Evolutionary conservation across 2,888 invertebrate genomes (phyloP), one percentile per base, ranked within the genome.

Genomic region (Patella caerulea): DNA sequence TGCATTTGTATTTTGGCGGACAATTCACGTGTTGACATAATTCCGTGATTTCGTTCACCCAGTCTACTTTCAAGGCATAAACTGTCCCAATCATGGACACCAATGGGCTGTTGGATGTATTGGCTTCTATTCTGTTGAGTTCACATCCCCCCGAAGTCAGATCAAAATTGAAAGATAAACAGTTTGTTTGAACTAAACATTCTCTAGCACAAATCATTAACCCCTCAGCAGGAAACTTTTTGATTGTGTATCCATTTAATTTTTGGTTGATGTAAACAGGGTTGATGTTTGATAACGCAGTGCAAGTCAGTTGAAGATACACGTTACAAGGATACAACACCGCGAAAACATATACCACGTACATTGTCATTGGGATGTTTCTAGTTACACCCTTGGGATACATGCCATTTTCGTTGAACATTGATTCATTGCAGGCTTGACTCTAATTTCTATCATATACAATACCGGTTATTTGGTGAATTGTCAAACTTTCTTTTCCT

Each of bases 171-270:
- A 65, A 65, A 11, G 65, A 65, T 24, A 65, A 24, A 65, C 65
- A 65, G 24, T 65, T 65, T 11, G 65, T 65, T 65, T 65, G 65
- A 65, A 24, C 19, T 24, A 65, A 19, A 14, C 65, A 65, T 65
- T 65, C 65, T 65, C 24, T 65, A 65, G 19, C 65, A 65, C 65
- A 65, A 14, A 12, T 65, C 65, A 65, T 65, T 24, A 65, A 24
- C 0, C 65, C 24, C 2, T 19, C 5, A 12, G 65, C 9, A 9
- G 24, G 24, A 11, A 24, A 19, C 9, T 7, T 45, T 65, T 14
- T 24, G 19, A 65, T 65, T 14, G 14, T 14, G 24, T 65, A 11
- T 24, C 65, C 65, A 24, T 65, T 9, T 3, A 65, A 24, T 9
- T 65, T 65, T 14, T 65, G 19, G 24, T 24, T 14, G 12, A 24